These are phyloP conservation scores for Opisthocomus hoazin DNA, from an alignment of 2,113 vertebrate species.

Conservation along the genomic window DNA sequence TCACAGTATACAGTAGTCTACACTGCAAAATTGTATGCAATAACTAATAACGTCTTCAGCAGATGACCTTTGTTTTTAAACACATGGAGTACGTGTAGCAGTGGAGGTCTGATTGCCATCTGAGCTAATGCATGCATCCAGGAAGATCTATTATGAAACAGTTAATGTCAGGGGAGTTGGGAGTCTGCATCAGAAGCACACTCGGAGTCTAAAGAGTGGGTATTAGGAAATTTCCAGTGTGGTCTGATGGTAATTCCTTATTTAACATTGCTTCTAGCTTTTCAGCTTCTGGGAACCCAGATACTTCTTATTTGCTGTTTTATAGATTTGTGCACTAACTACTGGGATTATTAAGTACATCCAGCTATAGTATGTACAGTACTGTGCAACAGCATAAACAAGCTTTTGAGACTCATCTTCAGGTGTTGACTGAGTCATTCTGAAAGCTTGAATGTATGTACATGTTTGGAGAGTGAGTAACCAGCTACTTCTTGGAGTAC, in stretches of 20 bases:
- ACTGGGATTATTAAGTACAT: neutral
- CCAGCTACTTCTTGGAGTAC: neutral
- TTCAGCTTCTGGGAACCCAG: neutral
- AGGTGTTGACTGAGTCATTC: slow-evolving; percentile 25
- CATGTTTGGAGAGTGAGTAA: neutral
- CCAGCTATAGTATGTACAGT: neutral
- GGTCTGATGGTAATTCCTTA: slow-evolving; percentile 17
- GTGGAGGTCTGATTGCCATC: neutral
- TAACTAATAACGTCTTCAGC: slow-evolving; percentile 14
- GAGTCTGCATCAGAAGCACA: slow-evolving; percentile 16
- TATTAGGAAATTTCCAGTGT: slow-evolving; percentile 31
- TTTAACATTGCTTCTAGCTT: neutral
- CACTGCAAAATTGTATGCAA: neutral
- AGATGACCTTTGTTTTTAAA: slow-evolving; percentile 55
- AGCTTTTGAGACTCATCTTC: neutral
- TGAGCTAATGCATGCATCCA: slow-evolving; percentile 4
- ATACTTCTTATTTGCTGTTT: neutral
- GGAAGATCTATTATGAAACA: slow-evolving; percentile 46
- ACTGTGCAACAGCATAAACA: neutral
- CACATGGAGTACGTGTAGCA: neutral
- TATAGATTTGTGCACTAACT: neutral
- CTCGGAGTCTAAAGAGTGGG: neutral
- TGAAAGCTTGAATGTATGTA: neutral
- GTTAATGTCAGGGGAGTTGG: slow-evolving; percentile 13
- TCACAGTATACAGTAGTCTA: slow-evolving; percentile 7